phyloP scores from a whole-genome alignment of 2,113 vertebrate species.

The Oreochromis aureus region DNA sequence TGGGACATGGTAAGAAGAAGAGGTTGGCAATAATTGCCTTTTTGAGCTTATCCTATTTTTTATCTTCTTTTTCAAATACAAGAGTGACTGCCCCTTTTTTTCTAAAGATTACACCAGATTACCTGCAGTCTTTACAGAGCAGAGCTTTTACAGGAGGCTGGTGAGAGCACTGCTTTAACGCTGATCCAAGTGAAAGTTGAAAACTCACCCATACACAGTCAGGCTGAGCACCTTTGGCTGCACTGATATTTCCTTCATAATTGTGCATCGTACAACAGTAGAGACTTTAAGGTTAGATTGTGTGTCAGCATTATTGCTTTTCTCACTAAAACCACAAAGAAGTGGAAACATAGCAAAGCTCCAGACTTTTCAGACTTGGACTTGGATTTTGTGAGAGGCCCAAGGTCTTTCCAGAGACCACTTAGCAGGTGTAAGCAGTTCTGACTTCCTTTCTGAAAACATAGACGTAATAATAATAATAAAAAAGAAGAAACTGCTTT shows the following conservation, averaged over 20 bases:
- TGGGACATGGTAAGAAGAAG: neutral
- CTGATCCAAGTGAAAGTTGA: no score
- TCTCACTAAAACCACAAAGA: neutral
- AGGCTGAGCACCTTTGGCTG: neutral
- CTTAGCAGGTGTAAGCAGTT: neutral
- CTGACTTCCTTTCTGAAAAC: neutral
- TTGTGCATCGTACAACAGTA: neutral
- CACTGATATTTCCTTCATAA: neutral
- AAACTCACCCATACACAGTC: neutral
- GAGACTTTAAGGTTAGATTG: neutral
- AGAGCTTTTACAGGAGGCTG: no score
- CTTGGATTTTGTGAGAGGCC: neutral
- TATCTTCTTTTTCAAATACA: no score
- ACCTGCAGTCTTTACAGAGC: no score
- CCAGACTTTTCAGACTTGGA: neutral
- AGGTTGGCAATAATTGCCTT: neutral
- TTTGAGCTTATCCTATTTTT: neutral
- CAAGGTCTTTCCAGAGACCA: neutral
- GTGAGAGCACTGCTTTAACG: neutral
- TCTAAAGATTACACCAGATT: no score
- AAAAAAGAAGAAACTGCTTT: neutral
- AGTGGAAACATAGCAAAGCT: neutral
- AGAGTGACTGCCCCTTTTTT: no score
- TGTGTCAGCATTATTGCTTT: neutral
- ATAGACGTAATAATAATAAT: no score